Conservation (phyloP, 2,797 vertebrate genomes). For the Peromyscus eremicus region DNA sequence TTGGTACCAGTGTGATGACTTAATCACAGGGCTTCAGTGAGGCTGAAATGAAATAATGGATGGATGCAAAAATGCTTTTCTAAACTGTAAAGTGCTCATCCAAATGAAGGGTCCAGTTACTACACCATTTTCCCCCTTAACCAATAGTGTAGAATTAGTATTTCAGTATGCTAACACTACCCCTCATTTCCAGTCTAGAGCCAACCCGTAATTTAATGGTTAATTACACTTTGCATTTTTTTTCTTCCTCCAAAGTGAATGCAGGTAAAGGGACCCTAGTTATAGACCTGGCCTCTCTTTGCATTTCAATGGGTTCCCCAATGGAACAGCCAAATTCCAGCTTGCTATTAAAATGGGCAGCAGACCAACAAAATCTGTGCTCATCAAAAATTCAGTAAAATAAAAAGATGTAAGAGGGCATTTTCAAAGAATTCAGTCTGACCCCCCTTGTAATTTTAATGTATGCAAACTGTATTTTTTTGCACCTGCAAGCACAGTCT, state of each 20-base stretch:
- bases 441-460: slow-evolving; percentile 73
- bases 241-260: slow-evolving; percentile 61
- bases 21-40: slow-evolving; percentile 58
- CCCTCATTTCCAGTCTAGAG: slow-evolving; percentile 25
- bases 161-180: not conserved
- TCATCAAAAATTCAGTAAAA: slow-evolving; percentile 83
- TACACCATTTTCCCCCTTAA: not conserved
- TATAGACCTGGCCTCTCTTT: slow-evolving; percentile 80
- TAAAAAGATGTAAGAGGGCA: slow-evolving; percentile 71
- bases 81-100: slow-evolving; percentile 54
- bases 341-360: slow-evolving; percentile 73
- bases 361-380: slow-evolving; percentile 75
- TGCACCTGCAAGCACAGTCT: slow-evolving; percentile 77
- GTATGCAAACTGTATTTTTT: slow-evolving; percentile 69
- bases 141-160: not conserved
- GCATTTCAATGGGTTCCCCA: slow-evolving; percentile 79
- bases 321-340: slow-evolving; percentile 73
- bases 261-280: slow-evolving; percentile 76
- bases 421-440: slow-evolving; percentile 77
- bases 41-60: slow-evolving; percentile 63
- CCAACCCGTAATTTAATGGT: slow-evolving; percentile 63
- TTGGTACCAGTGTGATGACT: slow-evolving; percentile 37
- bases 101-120: slow-evolving; percentile 10
- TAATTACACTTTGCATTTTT: slow-evolving; percentile 72
- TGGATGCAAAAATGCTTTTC: slow-evolving; percentile 52